These are phyloP conservation scores for Melanocharis versteri DNA, from an alignment of 2,113 vertebrate genomes.

Conservation along the genomic window DNA sequence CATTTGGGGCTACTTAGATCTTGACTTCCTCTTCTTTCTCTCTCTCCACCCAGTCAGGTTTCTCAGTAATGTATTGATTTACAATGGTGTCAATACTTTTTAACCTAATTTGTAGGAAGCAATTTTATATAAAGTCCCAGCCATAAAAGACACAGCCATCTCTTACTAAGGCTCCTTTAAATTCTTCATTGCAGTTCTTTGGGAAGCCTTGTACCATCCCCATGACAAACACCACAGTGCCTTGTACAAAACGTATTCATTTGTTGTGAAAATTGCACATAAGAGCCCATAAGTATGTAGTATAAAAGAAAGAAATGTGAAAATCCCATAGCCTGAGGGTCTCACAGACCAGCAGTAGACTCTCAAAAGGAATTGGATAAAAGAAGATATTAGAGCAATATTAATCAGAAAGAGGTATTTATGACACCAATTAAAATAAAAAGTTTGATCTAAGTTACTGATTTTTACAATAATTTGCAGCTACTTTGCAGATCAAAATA, in stretches of 20 bases:
- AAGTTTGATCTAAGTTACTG: background rate
- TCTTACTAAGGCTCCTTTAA: background rate
- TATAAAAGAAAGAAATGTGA: background rate
- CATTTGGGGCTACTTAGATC: background rate
- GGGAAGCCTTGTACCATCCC: background rate
- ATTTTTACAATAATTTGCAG: background rate
- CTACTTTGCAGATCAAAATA: background rate
- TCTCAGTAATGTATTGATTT: background rate
- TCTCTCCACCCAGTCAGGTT: background rate
- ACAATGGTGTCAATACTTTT: background rate
- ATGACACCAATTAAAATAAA: background rate
- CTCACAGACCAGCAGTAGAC: background rate
- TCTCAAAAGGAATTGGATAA: background rate
- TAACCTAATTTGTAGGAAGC: background rate
- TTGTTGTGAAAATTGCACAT: background rate
- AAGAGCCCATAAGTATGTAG: background rate
- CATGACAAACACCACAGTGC: background rate
- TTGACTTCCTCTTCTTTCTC: background rate
- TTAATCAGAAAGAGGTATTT: background rate
- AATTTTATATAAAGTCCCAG: background rate
- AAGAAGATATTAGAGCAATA: background rate
- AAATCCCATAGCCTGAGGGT: background rate
- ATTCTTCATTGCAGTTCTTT: background rate
- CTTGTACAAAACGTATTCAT: background rate
- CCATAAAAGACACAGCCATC: background rate